Conservation (phyloP, 2,888 invertebrate species). For the Perizoma affinitatum region DNA sequence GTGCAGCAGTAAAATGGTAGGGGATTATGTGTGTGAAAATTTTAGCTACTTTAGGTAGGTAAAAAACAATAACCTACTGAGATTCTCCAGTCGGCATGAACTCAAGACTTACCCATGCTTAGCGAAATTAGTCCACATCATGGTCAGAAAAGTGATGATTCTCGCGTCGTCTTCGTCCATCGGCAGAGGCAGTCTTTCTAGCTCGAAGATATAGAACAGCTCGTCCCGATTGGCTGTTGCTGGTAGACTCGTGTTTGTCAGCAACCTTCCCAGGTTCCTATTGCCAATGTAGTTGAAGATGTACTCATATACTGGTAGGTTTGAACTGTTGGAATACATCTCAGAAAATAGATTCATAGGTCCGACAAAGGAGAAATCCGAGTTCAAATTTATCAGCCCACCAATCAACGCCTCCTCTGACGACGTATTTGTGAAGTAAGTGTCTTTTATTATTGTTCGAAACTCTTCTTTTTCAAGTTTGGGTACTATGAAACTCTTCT, state of each 20-base stretch:
- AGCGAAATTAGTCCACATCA: constrained; percentile 81
- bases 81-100: no score
- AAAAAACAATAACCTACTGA: no score
- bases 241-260: constrained; percentile 68
- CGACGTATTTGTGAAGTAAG: constrained; percentile 65
- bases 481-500: constrained; percentile 56
- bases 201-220: constrained; percentile 70
- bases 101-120: constrained; percentile 67
- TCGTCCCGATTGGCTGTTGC: constrained; percentile 72
- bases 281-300: constrained; percentile 71
- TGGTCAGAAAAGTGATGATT: constrained; percentile 74
- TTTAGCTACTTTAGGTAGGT: no score
- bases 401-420: constrained; percentile 68
- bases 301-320: constrained; percentile 60
- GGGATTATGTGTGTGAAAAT: no score
- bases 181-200: constrained; percentile 66
- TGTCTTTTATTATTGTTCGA: constrained; percentile 59
- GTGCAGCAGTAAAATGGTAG: no score
- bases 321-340: constrained; percentile 61
- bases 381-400: constrained; percentile 71
- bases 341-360: constrained; percentile 70
- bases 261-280: constrained; percentile 68
- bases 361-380: constrained; percentile 72
- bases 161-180: constrained; percentile 74
- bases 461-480: constrained; percentile 58